Evolutionary conservation across 2,113 vertebrate genomes (phyloP).

Genomic region (Atlantisia rogersi): DNA sequence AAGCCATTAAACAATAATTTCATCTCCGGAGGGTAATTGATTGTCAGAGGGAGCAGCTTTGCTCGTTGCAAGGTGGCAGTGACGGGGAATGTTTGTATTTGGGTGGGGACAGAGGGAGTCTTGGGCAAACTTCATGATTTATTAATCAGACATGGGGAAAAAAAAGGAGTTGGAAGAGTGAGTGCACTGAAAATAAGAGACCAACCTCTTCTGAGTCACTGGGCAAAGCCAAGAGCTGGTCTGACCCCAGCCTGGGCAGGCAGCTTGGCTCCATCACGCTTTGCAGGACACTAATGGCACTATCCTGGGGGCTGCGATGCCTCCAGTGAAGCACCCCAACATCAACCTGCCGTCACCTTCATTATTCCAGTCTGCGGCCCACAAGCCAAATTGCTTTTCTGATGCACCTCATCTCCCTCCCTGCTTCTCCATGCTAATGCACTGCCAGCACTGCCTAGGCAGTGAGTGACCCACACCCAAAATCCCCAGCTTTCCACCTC

Average conservation of each 20-base stretch:
- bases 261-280: not conserved
- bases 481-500: not conserved
- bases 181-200: not conserved
- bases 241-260: not conserved
- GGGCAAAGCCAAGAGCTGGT: not conserved
- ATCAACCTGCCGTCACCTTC: fast-evolving
- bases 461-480: fast-evolving
- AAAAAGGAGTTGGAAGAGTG: conserved; percentile 32
- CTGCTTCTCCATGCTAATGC: not conserved
- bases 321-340: fast-evolving
- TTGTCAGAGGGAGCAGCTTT: conserved; percentile 76
- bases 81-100: conserved; percentile 75
- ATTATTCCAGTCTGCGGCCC: not conserved
- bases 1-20: conserved; percentile 87
- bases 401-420: not conserved
- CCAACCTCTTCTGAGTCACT: not conserved
- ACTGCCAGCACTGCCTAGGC: not conserved
- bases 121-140: conserved; percentile 74
- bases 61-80: conserved; percentile 67
- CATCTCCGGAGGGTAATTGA: conserved; percentile 84
- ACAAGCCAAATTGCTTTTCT: not conserved
- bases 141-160: conserved; percentile 68
- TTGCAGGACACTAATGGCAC: not conserved
- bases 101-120: conserved; percentile 51
- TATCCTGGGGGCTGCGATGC: not conserved